phyloP scores from a whole-genome alignment of 2,113 vertebrate species.

The Mesocricetus auratus region DNA sequence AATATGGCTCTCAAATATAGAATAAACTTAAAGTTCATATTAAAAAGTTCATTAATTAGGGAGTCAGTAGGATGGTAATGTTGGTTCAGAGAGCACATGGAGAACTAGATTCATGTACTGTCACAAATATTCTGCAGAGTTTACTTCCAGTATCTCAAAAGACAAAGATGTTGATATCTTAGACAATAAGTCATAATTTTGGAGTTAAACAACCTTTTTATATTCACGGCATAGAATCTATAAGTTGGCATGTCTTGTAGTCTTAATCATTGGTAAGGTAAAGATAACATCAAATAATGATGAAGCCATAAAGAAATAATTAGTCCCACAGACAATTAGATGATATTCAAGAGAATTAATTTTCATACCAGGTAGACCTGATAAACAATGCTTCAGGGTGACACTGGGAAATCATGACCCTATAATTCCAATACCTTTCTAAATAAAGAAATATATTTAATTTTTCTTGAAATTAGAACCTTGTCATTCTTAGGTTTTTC shows the following conservation, averaged over 20 bases:
- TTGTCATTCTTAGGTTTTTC: not conserved
- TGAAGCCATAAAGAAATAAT: constrained; percentile 33
- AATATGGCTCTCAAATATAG: not conserved
- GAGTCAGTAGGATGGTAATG: not conserved
- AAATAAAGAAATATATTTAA: not conserved
- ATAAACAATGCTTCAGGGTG: not conserved
- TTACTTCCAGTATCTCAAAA: not conserved
- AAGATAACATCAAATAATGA: constrained; percentile 39
- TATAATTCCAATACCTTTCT: not conserved
- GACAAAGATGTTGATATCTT: not conserved
- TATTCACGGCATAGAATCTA: not conserved
- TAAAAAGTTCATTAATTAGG: not conserved
- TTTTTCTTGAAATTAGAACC: not conserved
- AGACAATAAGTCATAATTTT: not conserved
- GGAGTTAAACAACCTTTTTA: constrained; percentile 34
- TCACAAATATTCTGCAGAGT: not conserved
- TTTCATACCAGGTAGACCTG: not conserved
- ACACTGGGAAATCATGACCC: not conserved
- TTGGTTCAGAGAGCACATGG: not conserved
- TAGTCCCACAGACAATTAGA: constrained; percentile 7
- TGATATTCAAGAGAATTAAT: not conserved
- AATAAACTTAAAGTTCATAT: not conserved
- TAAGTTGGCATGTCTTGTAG: not conserved
- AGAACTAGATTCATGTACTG: not conserved
- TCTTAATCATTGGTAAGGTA: constrained; percentile 7